Base-by-base conservation (phyloP, 2,797 vertebrate genomes). In the Prionace glauca region DNA sequence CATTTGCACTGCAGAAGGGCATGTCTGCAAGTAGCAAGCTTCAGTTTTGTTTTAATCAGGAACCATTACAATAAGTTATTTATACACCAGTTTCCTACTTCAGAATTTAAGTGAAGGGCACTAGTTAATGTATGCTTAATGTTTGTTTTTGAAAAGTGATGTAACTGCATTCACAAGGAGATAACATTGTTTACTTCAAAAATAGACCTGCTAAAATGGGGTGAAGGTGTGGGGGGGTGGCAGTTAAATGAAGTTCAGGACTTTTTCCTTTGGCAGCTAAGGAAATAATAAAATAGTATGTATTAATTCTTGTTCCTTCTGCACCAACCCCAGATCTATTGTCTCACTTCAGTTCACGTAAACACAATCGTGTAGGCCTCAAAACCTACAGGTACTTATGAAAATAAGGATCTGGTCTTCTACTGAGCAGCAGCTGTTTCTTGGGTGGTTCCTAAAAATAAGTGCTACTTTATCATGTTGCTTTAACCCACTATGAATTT, bases 381-480 rank as follows among this genome's bases (percentile, higher is more conserved):
- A 60, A 65, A n/a, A 36, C 41, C 81, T 9, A 56, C 86, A 65
- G 62, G 65, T 65, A 91, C 56, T 20, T 91, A 9, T 18, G 81
- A 12, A 91, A 91, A 1, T 91, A 32, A 74, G 72, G 93, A 36
- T 1, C 41, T 94, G 93, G 26, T 32, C 41, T 94, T 41, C 32
- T 69, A 2, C 67, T 45, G 45, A 94, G 16, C 62, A 41, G 11
- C 93, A 94, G 93, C 93, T 94, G 93, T 72, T 94, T 94, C 41
- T 32, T 24, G 45, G 91, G 22, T 74, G 93, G 41, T 94, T 50
- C 2, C 24, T 94, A 94, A 94, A 94, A 94, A 94, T 94, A 94
- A 72, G 69, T 29, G 2, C 22, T 72, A 69, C 72, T 94, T 29
- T 72, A 74, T 74, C 45, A 74, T 50, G 41, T 4, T 84, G 45